Conservation (phyloP, 1,140 invertebrate species). For the Monochamus saltuarius region DNA sequence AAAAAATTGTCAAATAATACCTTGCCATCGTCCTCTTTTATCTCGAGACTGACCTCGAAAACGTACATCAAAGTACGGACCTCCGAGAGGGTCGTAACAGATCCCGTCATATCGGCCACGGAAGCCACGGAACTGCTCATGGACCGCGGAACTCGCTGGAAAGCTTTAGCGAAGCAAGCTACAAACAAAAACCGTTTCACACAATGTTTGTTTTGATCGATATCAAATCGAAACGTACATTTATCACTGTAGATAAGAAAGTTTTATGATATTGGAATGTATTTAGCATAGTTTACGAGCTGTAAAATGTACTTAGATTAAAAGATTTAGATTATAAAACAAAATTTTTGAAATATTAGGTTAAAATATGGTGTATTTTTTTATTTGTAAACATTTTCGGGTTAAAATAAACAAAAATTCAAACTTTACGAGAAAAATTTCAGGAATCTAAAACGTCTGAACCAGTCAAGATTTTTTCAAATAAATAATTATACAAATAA, state of each 20-base stretch:
- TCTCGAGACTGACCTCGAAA: conserved; percentile 88
- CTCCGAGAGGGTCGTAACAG: conserved; percentile 52
- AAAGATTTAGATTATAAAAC: too few relatives aligned
- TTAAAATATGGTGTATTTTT: too few relatives aligned
- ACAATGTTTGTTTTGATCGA: background rate
- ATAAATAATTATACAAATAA: too few relatives aligned
- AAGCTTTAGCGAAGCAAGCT: conserved; percentile 89
- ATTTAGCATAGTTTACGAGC: too few relatives aligned
- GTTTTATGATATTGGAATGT: too few relatives aligned
- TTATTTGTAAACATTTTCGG: too few relatives aligned
- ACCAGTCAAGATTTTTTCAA: too few relatives aligned
- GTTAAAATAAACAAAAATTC: too few relatives aligned
- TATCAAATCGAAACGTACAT: background rate
- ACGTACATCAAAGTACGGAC: conserved; percentile 62
- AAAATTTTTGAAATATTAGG: too few relatives aligned
- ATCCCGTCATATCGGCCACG: conserved; percentile 54
- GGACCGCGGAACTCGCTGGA: conserved; percentile 76
- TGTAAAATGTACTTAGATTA: too few relatives aligned
- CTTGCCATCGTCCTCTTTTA: conserved; percentile 84
- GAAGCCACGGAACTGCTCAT: conserved; percentile 66
- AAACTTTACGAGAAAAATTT: too few relatives aligned
- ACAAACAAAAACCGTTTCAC: conserved; percentile 42
- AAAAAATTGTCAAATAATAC: conserved; percentile 46
- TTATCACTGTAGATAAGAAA: background rate
- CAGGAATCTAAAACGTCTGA: too few relatives aligned